phyloP scores from a whole-genome alignment of 2,113 vertebrate genomes.

The Pithys albifrons region DNA sequence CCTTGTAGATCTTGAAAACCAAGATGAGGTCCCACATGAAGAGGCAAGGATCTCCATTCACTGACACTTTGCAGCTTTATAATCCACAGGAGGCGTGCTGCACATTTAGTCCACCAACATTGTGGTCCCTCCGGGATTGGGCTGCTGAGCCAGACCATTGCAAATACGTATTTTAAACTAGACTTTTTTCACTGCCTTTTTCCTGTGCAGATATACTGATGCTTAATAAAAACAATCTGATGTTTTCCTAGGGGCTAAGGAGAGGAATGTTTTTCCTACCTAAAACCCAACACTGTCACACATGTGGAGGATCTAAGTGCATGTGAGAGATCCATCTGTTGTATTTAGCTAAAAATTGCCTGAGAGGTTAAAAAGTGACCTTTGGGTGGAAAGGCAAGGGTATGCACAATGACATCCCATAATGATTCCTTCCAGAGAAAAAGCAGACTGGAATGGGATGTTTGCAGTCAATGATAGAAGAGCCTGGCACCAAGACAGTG shows the following conservation, averaged over 20 bases:
- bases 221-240: not conserved
- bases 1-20: not conserved
- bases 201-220: not conserved
- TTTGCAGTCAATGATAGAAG: not conserved
- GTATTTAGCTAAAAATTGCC: not conserved
- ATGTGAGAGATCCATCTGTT: not conserved
- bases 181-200: not conserved
- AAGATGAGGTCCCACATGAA: rapidly evolving
- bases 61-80: not conserved
- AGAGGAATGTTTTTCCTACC: not conserved
- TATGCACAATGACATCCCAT: rapidly evolving
- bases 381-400: not conserved
- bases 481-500: not conserved
- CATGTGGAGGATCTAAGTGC: rapidly evolving
- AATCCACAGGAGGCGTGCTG: not conserved
- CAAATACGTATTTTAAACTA: not conserved
- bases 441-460: not conserved
- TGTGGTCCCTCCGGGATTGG: not conserved
- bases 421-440: not conserved
- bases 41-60: not conserved
- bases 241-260: not conserved
- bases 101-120: not conserved
- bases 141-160: not conserved
- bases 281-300: not conserved
- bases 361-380: not conserved